Base-by-base conservation (phyloP, 2,888 invertebrate genomes). In the Tetrapedia diversipes region DNA sequence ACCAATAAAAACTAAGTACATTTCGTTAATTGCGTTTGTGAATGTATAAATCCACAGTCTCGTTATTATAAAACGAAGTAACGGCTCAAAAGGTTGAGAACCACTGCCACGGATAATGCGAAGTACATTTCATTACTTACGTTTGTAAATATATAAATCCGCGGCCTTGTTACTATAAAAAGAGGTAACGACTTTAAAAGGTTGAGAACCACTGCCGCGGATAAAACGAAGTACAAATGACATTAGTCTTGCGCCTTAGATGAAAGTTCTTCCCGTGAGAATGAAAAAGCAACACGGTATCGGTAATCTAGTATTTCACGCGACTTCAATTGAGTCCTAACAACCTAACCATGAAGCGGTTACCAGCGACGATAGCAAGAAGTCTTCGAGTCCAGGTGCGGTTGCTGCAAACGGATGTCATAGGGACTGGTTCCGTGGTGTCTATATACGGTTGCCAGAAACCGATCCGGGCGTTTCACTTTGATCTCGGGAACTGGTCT, bases 361-460 rank as follows among this genome's bases (percentile, higher is more conserved):
- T 4, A n/a, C 10, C 24, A n/a, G n/a, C n/a, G 22, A 2, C n/a
- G n/a, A 24, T 24, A 8, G 57, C n/a, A 57, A 41, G 39, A 57
- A 39, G 11, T 57, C 19, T 29, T 7, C 8, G 27, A 39, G 37
- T 29, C 29, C 39, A 51, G 41, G 51, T 39, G 63, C 51, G 8
- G 8, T 51, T 41, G 41, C 53, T 39, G 57, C 14, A 61, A 68
- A 68, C 41, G 24, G 29, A 49, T 32, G 32, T 37, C 49, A 41
- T 64, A 64, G 51, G 67, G 61, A 61, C 61, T 60, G 60, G 67
- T 68, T 68, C 51, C 41, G 22, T 41, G 60, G 29, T 22, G 51
- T 51, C 61, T 61, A 39, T 64, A 64, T 64, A 64, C 63, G 63
- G 63, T 16, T 64, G 63, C 49, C 63, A 64, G 63, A 64, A 64